Percentiles rank a stretch among this genome's conserved stretches.
phyloP scores from a whole-genome alignment of 2,797 vertebrate species.

The Rhyacichthys aspro region DNA sequence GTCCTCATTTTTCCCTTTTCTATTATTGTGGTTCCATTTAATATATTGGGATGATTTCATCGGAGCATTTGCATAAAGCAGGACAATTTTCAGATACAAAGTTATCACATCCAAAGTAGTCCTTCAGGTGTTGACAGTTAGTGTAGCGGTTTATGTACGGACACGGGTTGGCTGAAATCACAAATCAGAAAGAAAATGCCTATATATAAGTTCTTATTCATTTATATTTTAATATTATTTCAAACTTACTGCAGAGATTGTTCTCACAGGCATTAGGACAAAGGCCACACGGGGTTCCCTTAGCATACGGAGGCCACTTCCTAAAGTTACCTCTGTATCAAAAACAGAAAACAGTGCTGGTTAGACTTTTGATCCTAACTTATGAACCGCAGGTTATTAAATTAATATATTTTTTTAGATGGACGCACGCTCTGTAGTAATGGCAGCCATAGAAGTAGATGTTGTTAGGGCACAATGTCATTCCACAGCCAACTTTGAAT shows the following conservation, averaged over 20 bases:
- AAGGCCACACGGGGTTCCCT: constrained; percentile 59
- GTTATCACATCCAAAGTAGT: constrained; percentile 12
- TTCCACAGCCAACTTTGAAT: constrained; percentile 75
- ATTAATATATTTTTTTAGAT: neutral
- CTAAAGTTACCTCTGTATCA: constrained; percentile 76
- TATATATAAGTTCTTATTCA: too few species aligned
- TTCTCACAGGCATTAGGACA: constrained; percentile 70
- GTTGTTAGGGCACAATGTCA: constrained; percentile 44
- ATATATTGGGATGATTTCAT: constrained; percentile 65
- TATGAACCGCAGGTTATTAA: neutral
- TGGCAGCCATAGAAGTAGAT: constrained; percentile 74
- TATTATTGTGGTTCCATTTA: constrained; percentile 8
- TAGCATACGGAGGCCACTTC: constrained; percentile 58
- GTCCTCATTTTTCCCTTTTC: too few species aligned
- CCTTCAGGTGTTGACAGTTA: constrained; percentile 63
- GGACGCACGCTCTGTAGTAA: constrained; percentile 78
- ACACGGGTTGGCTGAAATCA: constrained; percentile 76
- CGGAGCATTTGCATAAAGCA: constrained; percentile 65
- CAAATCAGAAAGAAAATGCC: neutral
- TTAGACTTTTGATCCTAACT: too few species aligned
- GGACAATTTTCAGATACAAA: constrained; percentile 44
- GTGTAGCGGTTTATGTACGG: constrained; percentile 57
- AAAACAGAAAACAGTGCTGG: neutral
- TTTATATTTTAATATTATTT: neutral
- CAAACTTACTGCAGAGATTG: constrained; percentile 77